phyloP scores from a whole-genome alignment of 2,113 vertebrate genomes.

The Emydura subglobosa region DNA sequence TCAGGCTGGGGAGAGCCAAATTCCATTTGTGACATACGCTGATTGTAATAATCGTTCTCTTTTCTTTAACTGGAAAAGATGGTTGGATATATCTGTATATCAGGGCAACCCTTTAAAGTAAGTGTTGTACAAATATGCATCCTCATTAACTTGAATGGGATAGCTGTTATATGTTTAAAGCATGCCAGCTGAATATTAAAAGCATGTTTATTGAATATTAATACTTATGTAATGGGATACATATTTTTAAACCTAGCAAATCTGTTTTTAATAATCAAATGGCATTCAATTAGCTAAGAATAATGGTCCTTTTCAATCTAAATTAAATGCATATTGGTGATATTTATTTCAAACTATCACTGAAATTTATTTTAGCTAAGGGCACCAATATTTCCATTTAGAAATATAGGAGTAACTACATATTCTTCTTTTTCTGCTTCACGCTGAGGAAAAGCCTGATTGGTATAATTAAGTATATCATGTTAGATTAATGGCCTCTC shows the following conservation, averaged over 20 bases:
- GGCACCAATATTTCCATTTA: slow-evolving; percentile 45
- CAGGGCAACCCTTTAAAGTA: neutral
- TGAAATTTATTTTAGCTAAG: slow-evolving; percentile 32
- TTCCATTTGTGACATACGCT: neutral
- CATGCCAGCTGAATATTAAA: slow-evolving; percentile 26
- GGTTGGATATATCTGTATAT: slow-evolving; percentile 15
- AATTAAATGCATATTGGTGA: slow-evolving; percentile 23
- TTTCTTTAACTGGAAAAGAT: slow-evolving; percentile 3
- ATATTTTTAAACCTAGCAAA: slow-evolving; percentile 36
- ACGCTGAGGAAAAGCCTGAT: neutral
- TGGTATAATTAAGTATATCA: slow-evolving; percentile 22
- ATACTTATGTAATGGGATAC: slow-evolving; percentile 15
- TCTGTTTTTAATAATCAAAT: slow-evolving; percentile 50
- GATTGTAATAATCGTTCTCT: neutral
- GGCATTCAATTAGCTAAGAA: slow-evolving; percentile 47
- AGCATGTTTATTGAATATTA: slow-evolving; percentile 46
- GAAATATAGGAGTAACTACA: slow-evolving; percentile 20
- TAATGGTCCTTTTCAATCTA: slow-evolving; percentile 46
- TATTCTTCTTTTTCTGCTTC: slow-evolving; percentile 1
- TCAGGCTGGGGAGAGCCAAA: neutral
- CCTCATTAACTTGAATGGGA: neutral
- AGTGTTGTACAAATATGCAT: neutral
- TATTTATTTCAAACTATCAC: slow-evolving; percentile 37
- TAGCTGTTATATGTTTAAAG: neutral
- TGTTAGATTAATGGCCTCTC: slow-evolving; percentile 41